Conservation (phyloP, 2,797 vertebrate species). For the Aulostomus chinensis region DNA sequence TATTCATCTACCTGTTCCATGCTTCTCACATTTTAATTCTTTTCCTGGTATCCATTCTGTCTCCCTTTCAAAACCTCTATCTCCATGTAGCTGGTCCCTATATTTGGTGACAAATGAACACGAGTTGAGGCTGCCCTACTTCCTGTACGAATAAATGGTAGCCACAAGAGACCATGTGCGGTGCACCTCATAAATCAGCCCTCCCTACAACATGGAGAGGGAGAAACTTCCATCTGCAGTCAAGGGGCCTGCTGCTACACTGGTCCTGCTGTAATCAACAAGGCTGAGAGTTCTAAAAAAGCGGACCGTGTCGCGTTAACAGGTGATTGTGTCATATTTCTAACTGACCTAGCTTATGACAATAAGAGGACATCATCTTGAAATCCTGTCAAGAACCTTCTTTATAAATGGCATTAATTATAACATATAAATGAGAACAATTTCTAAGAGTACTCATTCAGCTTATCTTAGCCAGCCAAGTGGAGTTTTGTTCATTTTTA, state of each 20-base stretch:
- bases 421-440: no score
- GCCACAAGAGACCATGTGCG: constrained; percentile 60
- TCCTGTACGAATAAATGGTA: constrained; percentile 66
- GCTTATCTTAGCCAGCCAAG: no score
- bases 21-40: background rate
- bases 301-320: constrained; percentile 8
- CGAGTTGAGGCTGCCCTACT: constrained; percentile 60
- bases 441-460: no score
- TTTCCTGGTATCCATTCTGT: no score
- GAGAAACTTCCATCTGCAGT: constrained; percentile 64
- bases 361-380: background rate
- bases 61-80: constrained; percentile 7
- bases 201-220: constrained; percentile 52
- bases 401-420: no score
- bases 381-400: background rate
- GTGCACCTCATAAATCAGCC: constrained; percentile 77
- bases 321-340: constrained; percentile 23
- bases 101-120: constrained; percentile 61
- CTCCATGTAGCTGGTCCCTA: constrained; percentile 39
- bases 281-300: constrained; percentile 18
- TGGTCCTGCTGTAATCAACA: constrained; percentile 53
- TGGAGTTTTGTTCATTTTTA: no score
- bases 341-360: background rate
- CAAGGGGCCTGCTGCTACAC: constrained; percentile 53
- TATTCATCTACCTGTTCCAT: background rate